Conservation (phyloP, 2,113 vertebrate genomes). For the Kobus ellipsiprymnus region DNA sequence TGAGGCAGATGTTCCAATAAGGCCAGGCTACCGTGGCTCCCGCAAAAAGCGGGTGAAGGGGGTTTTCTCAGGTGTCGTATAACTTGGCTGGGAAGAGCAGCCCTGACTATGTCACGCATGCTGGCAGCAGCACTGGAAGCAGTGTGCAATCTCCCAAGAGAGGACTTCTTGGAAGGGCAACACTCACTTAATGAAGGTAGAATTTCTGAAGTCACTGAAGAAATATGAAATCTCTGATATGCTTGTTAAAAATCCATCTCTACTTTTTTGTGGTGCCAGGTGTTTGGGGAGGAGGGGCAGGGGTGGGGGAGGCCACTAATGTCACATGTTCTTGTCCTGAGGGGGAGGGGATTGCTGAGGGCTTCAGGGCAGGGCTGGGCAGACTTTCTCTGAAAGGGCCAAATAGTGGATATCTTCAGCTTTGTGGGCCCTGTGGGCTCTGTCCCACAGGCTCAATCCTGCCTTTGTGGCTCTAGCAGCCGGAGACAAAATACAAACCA, state of each 20-base stretch:
- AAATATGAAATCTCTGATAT: constrained; percentile 11
- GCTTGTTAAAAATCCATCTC: constrained; percentile 23
- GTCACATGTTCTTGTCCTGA: neutral
- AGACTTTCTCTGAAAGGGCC: neutral
- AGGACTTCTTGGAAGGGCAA: neutral
- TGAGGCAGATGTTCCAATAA: neutral
- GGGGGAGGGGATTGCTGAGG: neutral
- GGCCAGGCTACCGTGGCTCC: neutral
- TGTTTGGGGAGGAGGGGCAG: neutral
- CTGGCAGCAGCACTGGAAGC: neutral
- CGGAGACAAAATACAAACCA: neutral
- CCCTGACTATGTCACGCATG: neutral
- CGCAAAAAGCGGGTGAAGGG: neutral
- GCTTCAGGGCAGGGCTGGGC: neutral
- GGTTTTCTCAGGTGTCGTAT: neutral
- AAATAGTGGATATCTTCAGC: neutral
- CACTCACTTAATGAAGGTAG: neutral
- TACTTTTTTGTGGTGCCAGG: neutral
- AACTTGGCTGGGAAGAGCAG: neutral
- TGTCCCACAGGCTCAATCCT: neutral
- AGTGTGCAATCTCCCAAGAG: neutral
- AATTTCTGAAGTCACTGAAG: constrained; percentile 11
- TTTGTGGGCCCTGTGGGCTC: neutral
- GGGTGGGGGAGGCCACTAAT: neutral
- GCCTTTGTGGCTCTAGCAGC: neutral